These are phyloP conservation scores for Centropus unirufus DNA, from an alignment of 2,113 vertebrate species.

Conservation along the genomic window DNA sequence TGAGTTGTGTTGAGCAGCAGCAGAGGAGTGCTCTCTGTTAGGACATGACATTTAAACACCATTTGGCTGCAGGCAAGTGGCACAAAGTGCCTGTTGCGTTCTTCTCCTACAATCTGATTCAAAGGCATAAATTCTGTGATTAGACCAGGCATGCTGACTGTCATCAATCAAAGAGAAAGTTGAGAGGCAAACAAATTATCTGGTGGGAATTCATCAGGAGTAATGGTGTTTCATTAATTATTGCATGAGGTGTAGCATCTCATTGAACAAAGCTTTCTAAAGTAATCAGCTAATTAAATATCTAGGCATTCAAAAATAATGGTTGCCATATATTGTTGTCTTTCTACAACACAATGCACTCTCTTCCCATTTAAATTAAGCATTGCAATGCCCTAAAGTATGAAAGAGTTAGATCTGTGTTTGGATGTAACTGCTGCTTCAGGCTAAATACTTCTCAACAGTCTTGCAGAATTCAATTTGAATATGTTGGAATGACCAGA, in stretches of 20 bases:
- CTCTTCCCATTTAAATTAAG: not conserved
- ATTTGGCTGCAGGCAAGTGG: not conserved
- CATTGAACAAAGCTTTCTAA: not conserved
- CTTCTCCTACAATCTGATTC: not conserved
- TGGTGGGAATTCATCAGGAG: not conserved
- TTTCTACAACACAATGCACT: not conserved
- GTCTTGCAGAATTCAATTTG: not conserved
- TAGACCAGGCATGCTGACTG: rapidly evolving
- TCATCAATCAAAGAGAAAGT: not conserved
- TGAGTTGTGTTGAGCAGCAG: not conserved
- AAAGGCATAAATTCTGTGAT: not conserved
- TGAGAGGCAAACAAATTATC: not conserved
- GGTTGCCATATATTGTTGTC: not conserved
- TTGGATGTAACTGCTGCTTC: not conserved
- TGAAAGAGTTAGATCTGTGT: not conserved
- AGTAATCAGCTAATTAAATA: not conserved
- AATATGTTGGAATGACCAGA: not conserved
- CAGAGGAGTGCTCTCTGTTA: not conserved
- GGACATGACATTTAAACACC: not conserved
- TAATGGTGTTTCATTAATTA: not conserved
- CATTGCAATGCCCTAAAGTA: not conserved
- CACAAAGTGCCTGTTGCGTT: not conserved
- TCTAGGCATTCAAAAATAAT: not conserved
- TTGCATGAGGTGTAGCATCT: not conserved
- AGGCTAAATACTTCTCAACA: not conserved